These are phyloP conservation scores for Ellobius talpinus DNA, from an alignment of 2,113 vertebrate species.

Conservation along the genomic window DNA sequence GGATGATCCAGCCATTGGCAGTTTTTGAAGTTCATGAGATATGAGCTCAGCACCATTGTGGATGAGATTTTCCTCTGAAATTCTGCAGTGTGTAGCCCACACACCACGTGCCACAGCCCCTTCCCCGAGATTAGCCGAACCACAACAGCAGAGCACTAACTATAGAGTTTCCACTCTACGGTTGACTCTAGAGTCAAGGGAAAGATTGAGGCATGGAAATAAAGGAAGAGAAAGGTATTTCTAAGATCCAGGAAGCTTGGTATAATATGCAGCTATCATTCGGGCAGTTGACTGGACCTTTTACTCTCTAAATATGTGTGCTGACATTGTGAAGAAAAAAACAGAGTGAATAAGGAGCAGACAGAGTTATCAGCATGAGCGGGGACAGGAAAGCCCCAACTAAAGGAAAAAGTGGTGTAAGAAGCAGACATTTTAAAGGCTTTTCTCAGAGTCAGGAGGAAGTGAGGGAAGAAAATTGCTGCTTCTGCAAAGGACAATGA, in stretches of 20 bases:
- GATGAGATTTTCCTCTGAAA: not conserved
- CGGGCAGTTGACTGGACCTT: not conserved
- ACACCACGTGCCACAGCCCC: rapidly evolving
- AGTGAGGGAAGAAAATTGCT: not conserved
- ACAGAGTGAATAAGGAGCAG: not conserved
- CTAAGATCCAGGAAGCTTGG: not conserved
- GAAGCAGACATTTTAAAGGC: not conserved
- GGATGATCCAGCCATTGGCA: too few species aligned
- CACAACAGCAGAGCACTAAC: not conserved
- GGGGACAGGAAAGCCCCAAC: not conserved
- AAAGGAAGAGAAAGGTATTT: not conserved
- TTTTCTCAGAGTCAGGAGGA: not conserved
- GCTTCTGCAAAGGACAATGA: not conserved
- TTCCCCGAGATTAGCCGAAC: not conserved
- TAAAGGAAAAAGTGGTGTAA: not conserved
- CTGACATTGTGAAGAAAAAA: not conserved
- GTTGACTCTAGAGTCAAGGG: not conserved
- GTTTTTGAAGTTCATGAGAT: not conserved
- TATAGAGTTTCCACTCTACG: not conserved
- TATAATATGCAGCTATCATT: not conserved
- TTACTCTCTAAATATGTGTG: not conserved
- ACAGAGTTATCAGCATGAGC: not conserved
- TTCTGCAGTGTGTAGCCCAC: not conserved
- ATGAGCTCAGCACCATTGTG: not conserved
- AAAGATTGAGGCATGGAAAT: not conserved